A percentile compares a stretch with the other conserved stretches of the same genome.
phyloP scores from a whole-genome alignment of 53 echinoderm and acorn worm species.

The Echinarachnius parma region DNA sequence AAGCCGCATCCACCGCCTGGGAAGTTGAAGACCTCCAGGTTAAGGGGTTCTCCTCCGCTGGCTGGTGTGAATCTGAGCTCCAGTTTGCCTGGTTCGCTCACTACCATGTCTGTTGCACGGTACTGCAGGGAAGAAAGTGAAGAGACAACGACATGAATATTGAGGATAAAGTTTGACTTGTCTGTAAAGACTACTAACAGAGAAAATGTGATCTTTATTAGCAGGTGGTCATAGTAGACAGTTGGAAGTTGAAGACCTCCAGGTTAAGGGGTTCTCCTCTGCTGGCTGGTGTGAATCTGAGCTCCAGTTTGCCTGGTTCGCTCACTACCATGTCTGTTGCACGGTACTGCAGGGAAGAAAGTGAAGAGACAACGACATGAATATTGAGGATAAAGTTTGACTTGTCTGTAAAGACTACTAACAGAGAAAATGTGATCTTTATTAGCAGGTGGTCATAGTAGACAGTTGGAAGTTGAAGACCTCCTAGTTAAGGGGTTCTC shows the following conservation, averaged over 20 bases:
- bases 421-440: too few relatives aligned
- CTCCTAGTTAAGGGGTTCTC: conserved; percentile 54
- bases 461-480: conserved; percentile 88
- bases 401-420: too few relatives aligned
- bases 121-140: too few relatives aligned
- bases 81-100: conserved; percentile 82
- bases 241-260: conserved; percentile 82
- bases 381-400: too few relatives aligned
- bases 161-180: too few relatives aligned
- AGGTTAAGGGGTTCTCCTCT: conserved; percentile 62
- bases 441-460: too few relatives aligned
- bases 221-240: too few relatives aligned
- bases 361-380: too few relatives aligned
- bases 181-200: too few relatives aligned
- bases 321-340: conserved; percentile 89
- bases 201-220: too few relatives aligned
- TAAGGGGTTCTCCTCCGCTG: conserved; percentile 66
- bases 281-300: conserved; percentile 78
- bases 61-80: conserved; percentile 86
- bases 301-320: conserved; percentile 87
- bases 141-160: too few relatives aligned
- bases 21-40: conserved; percentile 74
- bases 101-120: conserved; percentile 93
- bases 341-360: too few relatives aligned
- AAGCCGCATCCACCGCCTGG: conserved; percentile 90